Conservation (phyloP, 23 tunicate species). For the Ascidia mentula region DNA sequence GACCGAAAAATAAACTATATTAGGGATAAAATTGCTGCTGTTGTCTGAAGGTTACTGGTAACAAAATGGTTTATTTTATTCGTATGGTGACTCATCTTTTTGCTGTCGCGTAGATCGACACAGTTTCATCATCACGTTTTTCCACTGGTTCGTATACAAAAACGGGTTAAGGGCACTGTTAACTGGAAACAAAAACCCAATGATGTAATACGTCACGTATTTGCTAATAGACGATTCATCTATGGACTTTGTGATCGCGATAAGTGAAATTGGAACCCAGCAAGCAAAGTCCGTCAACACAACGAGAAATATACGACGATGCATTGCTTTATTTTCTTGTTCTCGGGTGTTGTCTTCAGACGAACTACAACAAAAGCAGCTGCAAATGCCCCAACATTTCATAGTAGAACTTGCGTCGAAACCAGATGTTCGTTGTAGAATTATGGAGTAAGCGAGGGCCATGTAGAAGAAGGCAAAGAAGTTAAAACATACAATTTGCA, state of each 20-base stretch:
- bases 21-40: too few species aligned
- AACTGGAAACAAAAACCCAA: background rate
- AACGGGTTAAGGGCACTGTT: background rate
- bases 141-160: background rate
- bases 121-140: too few species aligned
- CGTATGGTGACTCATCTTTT: too few species aligned
- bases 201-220: background rate
- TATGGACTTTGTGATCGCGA: background rate
- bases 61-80: too few species aligned
- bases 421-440: background rate
- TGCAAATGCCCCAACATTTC: background rate
- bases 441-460: background rate
- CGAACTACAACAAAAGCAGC: background rate
- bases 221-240: background rate
- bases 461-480: background rate
- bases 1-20: too few species aligned
- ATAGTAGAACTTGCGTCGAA: background rate
- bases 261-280: background rate
- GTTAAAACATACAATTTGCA: background rate
- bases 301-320: background rate
- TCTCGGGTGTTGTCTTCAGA: background rate
- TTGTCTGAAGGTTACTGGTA: too few species aligned
- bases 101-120: too few species aligned
- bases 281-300: background rate
- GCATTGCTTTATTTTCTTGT: background rate